Conservation (phyloP, 1,140 invertebrate species). For the Zeugodacus cucurbitae region DNA sequence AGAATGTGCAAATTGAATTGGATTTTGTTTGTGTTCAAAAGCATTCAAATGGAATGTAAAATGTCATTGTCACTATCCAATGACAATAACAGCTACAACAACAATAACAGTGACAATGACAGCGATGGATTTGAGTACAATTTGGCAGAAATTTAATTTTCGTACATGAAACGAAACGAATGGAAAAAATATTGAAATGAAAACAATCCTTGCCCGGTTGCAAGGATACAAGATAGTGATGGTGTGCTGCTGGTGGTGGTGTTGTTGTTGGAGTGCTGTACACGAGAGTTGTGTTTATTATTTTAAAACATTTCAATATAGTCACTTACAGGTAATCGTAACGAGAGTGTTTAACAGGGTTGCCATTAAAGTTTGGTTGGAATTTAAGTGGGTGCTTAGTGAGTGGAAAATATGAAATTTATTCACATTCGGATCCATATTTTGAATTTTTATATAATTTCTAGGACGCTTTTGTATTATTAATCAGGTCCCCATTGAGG, state of each 20-base stretch:
- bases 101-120: background rate
- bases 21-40: slow-evolving; percentile 20
- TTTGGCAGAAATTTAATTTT: slow-evolving; percentile 11
- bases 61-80: slow-evolving; percentile 17
- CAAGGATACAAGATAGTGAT: background rate
- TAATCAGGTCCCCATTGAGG: too few relatives aligned
- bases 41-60: slow-evolving; percentile 5
- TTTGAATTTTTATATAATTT: too few relatives aligned
- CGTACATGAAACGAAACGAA: background rate
- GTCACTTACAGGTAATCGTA: background rate
- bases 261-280: background rate
- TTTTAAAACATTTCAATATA: background rate
- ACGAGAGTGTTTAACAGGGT: background rate
- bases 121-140: slow-evolving; percentile 12
- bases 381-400: too few relatives aligned
- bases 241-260: background rate
- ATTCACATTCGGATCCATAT: too few relatives aligned
- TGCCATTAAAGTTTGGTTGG: background rate
- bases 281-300: background rate
- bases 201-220: background rate
- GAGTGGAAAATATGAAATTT: too few relatives aligned
- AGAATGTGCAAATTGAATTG: background rate
- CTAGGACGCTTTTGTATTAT: too few relatives aligned
- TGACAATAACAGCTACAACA: background rate
- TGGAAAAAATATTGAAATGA: background rate